phyloP scores from a whole-genome alignment of 2,888 invertebrate genomes.

The Dynastes maya region DNA sequence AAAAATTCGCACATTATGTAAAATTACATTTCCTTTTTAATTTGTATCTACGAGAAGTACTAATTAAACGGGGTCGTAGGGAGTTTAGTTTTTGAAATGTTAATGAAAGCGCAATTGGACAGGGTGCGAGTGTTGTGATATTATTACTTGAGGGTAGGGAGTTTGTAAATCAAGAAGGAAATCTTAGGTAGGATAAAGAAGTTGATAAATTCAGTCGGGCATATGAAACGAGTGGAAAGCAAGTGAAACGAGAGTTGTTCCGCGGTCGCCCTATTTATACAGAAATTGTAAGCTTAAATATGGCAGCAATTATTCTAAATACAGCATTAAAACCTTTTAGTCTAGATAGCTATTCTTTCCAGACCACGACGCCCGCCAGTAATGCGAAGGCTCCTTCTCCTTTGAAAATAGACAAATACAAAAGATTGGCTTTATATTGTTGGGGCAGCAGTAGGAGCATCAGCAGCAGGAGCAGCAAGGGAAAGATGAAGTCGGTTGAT shows the following conservation, averaged over 20 bases:
- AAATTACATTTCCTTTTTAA: no score
- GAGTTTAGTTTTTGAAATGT: not conserved
- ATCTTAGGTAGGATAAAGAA: conserved; percentile 46
- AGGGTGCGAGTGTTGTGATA: conserved; percentile 6
- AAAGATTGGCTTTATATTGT: conserved; percentile 70
- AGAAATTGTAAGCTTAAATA: conserved; percentile 69
- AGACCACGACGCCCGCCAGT: conserved; percentile 64
- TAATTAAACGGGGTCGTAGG: not conserved
- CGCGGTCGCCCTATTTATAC: conserved; percentile 61
- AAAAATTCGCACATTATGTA: no score
- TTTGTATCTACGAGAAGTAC: not conserved
- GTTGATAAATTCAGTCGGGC: conserved; percentile 45
- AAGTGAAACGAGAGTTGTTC: conserved; percentile 30
- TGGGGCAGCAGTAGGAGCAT: conserved; percentile 56
- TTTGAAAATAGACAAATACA: conserved; percentile 70
- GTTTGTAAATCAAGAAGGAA: conserved; percentile 44
- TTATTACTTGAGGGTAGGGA: conserved; percentile 16
- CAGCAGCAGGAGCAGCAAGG: conserved; percentile 53
- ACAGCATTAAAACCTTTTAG: conserved; percentile 70
- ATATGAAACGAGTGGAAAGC: conserved; percentile 41
- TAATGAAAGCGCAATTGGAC: not conserved
- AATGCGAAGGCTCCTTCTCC: conserved; percentile 51
- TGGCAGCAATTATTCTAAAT: conserved; percentile 72
- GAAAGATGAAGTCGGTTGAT: conserved; percentile 67
- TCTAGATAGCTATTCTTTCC: conserved; percentile 70